These are phyloP conservation scores for Macrotis lagotis DNA, from an alignment of 2,113 vertebrate genomes.

Conservation along the genomic window DNA sequence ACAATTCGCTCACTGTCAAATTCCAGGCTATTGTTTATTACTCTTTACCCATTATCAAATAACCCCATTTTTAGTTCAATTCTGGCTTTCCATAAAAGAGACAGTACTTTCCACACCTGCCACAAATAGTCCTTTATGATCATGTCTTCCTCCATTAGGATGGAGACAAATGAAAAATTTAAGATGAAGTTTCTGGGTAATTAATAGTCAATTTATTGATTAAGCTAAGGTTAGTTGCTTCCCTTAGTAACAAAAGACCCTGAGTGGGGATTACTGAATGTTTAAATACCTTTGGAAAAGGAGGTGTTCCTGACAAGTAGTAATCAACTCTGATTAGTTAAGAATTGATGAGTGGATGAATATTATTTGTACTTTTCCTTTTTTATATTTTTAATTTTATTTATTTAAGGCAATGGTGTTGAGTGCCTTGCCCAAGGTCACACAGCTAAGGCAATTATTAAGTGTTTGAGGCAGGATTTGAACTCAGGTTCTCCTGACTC, in stretches of 20 bases:
- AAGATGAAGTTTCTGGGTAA: not conserved
- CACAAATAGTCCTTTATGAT: not conserved
- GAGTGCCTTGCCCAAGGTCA: no score
- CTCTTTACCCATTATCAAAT: no score
- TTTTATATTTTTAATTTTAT: no score
- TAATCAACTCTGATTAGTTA: not conserved
- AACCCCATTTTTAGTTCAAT: not conserved
- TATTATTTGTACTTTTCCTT: no score
- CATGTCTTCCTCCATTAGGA: not conserved
- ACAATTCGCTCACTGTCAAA: not conserved
- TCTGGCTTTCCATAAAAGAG: not conserved
- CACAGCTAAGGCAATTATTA: no score
- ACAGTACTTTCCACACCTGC: rapidly evolving
- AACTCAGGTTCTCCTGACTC: no score
- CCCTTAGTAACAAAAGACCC: not conserved
- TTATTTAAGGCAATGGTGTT: no score
- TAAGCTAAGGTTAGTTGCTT: not conserved
- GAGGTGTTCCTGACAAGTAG: not conserved
- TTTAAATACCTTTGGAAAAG: not conserved
- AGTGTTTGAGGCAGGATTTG: no score
- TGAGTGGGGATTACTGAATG: not conserved
- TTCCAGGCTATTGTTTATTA: not conserved
- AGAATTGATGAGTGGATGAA: not conserved
- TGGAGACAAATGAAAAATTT: not conserved
- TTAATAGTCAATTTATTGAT: not conserved